Percentiles rank a stretch among this genome's conserved stretches.
These are phyloP conservation scores for Umimayanthus kanabou DNA, from an alignment of 92 coral and sea anemone genomes.

Conservation along the genomic window DNA sequence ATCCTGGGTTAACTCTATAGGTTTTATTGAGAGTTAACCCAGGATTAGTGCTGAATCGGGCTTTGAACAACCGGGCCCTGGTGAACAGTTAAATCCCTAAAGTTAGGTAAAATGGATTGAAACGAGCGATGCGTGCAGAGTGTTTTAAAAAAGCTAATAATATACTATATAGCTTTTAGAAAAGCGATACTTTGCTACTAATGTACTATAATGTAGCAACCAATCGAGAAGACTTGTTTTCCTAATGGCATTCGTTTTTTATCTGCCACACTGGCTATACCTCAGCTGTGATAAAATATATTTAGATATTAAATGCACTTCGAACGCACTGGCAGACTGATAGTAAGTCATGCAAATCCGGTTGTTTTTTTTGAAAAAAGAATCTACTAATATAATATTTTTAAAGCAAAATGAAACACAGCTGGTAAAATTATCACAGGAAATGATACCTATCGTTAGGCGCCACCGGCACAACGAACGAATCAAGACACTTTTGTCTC, in stretches of 20 bases:
- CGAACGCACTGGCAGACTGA: background rate
- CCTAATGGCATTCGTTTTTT: background rate
- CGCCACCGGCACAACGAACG: background rate
- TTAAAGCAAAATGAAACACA: background rate
- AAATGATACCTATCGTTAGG: background rate
- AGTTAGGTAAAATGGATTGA: background rate
- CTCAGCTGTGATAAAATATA: background rate
- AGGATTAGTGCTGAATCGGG: no score
- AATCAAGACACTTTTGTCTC: background rate
- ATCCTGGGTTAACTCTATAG: no score
- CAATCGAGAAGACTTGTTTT: background rate
- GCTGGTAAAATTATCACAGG: background rate
- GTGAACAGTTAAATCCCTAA: background rate
- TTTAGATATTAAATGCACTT: background rate
- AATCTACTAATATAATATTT: background rate
- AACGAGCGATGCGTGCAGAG: background rate
- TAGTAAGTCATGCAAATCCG: background rate
- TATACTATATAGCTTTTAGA: no score
- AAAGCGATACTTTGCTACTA: no score
- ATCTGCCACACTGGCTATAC: background rate
- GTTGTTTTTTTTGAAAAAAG: no score
- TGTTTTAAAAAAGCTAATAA: no score
- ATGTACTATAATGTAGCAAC: no score
- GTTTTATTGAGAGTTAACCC: no score
- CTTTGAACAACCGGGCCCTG: no score